Base-by-base conservation (phyloP, 2,113 vertebrate species). In the Lepidothrix coronata region DNA sequence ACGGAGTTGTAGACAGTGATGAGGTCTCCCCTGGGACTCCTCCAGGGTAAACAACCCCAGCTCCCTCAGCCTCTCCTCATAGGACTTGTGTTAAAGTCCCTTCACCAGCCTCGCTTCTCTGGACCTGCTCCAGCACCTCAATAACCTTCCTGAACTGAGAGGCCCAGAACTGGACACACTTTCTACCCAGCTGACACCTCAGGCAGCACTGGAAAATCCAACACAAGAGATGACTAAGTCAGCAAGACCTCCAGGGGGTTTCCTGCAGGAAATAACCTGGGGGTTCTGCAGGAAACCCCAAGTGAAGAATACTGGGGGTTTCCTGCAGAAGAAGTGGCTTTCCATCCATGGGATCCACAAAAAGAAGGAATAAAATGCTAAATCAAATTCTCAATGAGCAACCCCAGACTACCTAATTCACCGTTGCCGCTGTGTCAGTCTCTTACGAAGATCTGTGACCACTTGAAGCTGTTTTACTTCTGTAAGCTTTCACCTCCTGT, bases 381-480 rank as follows among this genome's bases (percentile, higher is more conserved):
- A 71, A 92, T 70, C 25, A 62, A 59, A 84, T 25, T 30, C 30
- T 79, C 11, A 35, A 0, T 10, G 41, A 92, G 67, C 44, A 76
- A 22, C 0, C 3, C 23, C 15, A 33, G 17, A 41, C 12, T 55
- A 48, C 21, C 20, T 33, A 31, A 70, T 49, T 66, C 63, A 62
- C 25, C 0, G 2, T 0, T 52, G 61, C 23, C 43, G 79, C 30
- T 1, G 0, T 1, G 0, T 12, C 30, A 39, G 37, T 54, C 51
- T 88, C 49, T 54, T 43, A 33, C 1, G 5, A 65, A 85, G 46
- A 67, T 12, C 46, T 74, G 57, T 41, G 48, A 44, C 39, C 35
- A 23, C 23, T 4, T 84, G n/a, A 71, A 93, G 68, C 8, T 62
- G 14, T 21, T 91, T 58, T 55, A 13, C 25, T 71, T 52, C 62